These are phyloP conservation scores for Pseudobourletiella spinata DNA, from an alignment of 1,140 invertebrate species.

Conservation along the genomic window DNA sequence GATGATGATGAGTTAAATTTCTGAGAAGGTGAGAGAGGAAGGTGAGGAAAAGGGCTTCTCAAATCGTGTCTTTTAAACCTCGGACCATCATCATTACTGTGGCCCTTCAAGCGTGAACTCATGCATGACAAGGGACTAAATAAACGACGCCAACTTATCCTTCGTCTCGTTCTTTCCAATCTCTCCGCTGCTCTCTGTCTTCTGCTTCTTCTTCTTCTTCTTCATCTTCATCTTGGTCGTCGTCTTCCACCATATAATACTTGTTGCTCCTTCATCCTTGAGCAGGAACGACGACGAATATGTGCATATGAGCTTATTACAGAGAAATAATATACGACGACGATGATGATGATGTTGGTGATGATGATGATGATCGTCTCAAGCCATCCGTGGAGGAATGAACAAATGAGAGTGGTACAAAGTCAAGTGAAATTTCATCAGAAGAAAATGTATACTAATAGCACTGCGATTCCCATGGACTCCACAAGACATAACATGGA, in stretches of 20 bases:
- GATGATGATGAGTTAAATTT: slow-evolving; percentile 13
- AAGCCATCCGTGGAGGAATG: not conserved
- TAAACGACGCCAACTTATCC: slow-evolving; percentile 13
- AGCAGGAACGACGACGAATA: too few relatives aligned
- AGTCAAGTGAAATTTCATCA: too few relatives aligned
- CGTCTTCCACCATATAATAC: not conserved
- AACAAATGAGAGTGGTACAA: not conserved
- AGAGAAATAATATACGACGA: too few relatives aligned
- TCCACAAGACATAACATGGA: too few relatives aligned
- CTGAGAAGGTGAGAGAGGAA: slow-evolving; percentile 26
- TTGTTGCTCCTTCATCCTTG: too few relatives aligned
- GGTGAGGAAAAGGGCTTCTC: slow-evolving; percentile 28
- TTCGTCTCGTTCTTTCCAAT: too few relatives aligned
- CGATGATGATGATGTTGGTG: too few relatives aligned
- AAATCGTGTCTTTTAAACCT: not conserved
- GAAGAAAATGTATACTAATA: not conserved
- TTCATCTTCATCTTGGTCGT: not conserved
- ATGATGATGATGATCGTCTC: too few relatives aligned
- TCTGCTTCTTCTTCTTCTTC: not conserved
- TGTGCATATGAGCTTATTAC: too few relatives aligned
- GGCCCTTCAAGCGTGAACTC: slow-evolving; percentile 29
- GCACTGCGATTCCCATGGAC: too few relatives aligned
- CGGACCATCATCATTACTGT: slow-evolving; percentile 23
- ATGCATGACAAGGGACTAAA: slow-evolving; percentile 25
- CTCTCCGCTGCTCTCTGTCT: not conserved